These are phyloP conservation scores for Halictus rubicundus DNA, from an alignment of 1,140 invertebrate species.

Conservation along the genomic window DNA sequence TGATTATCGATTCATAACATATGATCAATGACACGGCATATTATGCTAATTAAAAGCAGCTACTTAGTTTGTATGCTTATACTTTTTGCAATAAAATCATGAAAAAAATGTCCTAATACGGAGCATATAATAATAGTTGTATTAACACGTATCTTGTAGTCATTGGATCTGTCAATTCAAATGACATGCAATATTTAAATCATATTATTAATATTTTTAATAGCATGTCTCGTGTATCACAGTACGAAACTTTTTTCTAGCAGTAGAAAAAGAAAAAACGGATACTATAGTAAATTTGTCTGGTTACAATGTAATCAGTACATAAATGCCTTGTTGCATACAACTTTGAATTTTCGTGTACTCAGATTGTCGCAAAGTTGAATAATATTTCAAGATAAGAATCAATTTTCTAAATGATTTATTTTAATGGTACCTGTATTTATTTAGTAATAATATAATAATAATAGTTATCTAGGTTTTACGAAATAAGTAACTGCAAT, in stretches of 20 bases:
- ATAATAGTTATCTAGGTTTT: slow-evolving; percentile 50
- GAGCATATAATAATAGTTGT: slow-evolving; percentile 49
- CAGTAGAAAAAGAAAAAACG: slow-evolving; percentile 19
- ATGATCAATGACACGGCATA: slow-evolving; percentile 1
- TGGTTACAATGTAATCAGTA: slow-evolving; percentile 26
- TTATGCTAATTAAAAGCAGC: slow-evolving; percentile 20
- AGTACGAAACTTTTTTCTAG: slow-evolving; percentile 24
- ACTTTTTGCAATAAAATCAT: slow-evolving; percentile 39
- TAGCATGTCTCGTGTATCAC: slow-evolving; percentile 18
- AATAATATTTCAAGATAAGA: slow-evolving; percentile 16
- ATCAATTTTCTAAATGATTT: slow-evolving; percentile 38
- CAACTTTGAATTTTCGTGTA: slow-evolving; percentile 14
- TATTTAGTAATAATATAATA: slow-evolving; percentile 36
- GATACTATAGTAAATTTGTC: background rate
- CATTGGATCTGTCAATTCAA: slow-evolving; percentile 53
- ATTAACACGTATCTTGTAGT: slow-evolving; percentile 45
- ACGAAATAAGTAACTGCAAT: slow-evolving; percentile 51
- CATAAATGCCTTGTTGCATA: slow-evolving; percentile 23
- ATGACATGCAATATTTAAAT: slow-evolving; percentile 43
- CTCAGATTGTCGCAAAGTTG: slow-evolving; percentile 9
- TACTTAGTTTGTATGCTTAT: slow-evolving; percentile 34
- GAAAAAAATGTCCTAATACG: slow-evolving; percentile 36
- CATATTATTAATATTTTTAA: slow-evolving; percentile 40
- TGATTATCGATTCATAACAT: slow-evolving; percentile 12
- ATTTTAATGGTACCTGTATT: slow-evolving; percentile 52